A percentile compares a stretch with the other conserved stretches of the same genome.
Evolutionary conservation across 1,140 invertebrate species (phyloP).

Genomic region (Zaprionus camerounensis): DNA sequence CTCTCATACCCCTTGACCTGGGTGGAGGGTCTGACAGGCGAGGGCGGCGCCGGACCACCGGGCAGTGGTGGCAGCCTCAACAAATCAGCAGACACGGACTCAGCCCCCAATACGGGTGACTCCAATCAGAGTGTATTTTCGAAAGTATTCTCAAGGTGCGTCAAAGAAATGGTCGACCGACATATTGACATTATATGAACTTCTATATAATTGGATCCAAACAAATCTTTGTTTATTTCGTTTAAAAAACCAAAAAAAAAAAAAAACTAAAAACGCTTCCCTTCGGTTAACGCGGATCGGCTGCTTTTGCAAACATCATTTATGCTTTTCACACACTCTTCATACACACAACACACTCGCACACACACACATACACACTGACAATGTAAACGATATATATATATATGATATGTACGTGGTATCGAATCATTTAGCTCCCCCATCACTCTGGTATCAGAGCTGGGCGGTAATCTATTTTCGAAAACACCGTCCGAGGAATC

Average conservation of each 20-base stretch:
- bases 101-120: conserved; percentile 85
- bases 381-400: conserved; percentile 9
- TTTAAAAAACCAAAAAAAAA: conserved; percentile 47
- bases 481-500: conserved; percentile 94
- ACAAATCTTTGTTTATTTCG: conserved; percentile 72
- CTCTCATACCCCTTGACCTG: conserved; percentile 96
- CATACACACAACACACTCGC: conserved; percentile 27
- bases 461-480: conserved; percentile 93
- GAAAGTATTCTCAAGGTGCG: conserved; percentile 95
- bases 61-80: conserved; percentile 68
- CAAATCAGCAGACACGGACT: conserved; percentile 79
- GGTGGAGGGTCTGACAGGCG: conserved; percentile 94
- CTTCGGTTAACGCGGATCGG: conserved; percentile 79
- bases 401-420: conserved; percentile 3
- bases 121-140: conserved; percentile 90
- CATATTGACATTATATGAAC: conserved; percentile 35
- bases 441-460: conserved; percentile 94
- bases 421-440: conserved; percentile 88
- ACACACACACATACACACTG: conserved; percentile 11
- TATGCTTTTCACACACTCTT: conserved; percentile 36
- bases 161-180: neutral
- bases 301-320: conserved; percentile 74
- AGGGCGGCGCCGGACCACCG: conserved; percentile 84
- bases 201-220: conserved; percentile 62
- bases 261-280: conserved; percentile 67